Evolutionary conservation across 2,113 vertebrate species (phyloP).

Genomic region (Dunckerocampus dactyliophorus): DNA sequence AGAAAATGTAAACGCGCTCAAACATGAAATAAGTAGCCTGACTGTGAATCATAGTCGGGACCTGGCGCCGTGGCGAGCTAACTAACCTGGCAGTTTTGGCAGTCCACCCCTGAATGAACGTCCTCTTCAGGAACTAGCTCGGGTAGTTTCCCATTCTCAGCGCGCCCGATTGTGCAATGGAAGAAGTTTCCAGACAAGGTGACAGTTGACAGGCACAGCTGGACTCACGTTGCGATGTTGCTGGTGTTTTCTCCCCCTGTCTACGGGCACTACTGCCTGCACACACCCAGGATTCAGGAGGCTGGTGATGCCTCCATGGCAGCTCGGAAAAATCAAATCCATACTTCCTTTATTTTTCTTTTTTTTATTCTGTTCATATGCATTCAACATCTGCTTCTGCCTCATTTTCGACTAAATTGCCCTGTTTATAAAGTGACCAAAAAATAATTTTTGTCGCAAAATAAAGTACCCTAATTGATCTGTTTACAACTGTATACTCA

Average conservation of each 20-base stretch:
- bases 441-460: not conserved
- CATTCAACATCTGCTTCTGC: not conserved
- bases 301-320: slow-evolving; percentile 47
- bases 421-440: too few species aligned
- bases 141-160: slow-evolving; percentile 60
- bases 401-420: not conserved
- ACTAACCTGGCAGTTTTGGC: slow-evolving; percentile 60
- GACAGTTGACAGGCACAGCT: slow-evolving; percentile 49
- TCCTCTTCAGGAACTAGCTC: slow-evolving; percentile 57
- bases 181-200: slow-evolving; percentile 25
- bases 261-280: slow-evolving; percentile 35
- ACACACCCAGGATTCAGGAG: slow-evolving; percentile 63
- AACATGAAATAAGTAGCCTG: slow-evolving; percentile 20
- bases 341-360: too few species aligned
- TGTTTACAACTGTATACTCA: fast-evolving
- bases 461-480: not conserved
- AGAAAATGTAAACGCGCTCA: not conserved
- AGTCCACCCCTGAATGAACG: slow-evolving; percentile 37
- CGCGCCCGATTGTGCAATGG: slow-evolving; percentile 29
- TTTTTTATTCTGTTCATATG: not conserved
- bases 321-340: slow-evolving; percentile 37
- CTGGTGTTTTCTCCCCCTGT: slow-evolving; percentile 39
- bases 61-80: slow-evolving; percentile 40
- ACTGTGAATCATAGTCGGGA: slow-evolving; percentile 25
- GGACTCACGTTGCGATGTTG: slow-evolving; percentile 41